Evolutionary conservation across 2,888 invertebrate genomes (phyloP), one percentile per base, ranked within the genome.

Genomic region (Herminia tarsipennalis): DNA sequence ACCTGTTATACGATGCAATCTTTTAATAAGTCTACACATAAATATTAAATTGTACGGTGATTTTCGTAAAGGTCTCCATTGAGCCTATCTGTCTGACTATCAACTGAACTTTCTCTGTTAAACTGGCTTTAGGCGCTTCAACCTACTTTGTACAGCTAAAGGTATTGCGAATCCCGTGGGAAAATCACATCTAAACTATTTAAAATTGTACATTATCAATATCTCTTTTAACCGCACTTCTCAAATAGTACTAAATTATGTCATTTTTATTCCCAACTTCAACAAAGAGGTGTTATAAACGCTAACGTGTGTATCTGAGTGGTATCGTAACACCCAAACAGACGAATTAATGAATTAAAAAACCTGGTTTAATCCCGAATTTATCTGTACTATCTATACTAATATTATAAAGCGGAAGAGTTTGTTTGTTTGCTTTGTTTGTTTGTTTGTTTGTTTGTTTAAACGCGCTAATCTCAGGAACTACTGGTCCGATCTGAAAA

Each of bases 1-100:
- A 35, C 22, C 29, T 29, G 42, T 42, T 42, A 29, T 43, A 28
- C 24, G 28, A 32, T 14, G 1, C 14, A 39, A 20, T 32, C 32
- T 20, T 20, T 32, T 32, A 32, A 20, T 32, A 32, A 32, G 32
- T 32, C 20, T 32, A 32, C n/a, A 32, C 5, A 20, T 34, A 28
- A 27, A 37, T 28, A 37, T 14, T 28, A 41, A 21, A 33, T 20
- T 27, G 27, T 33, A 13, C n/a, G 6, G 34, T 21, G 21, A 14
- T 38, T 29, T 37, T 13, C 3, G 21, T 8, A 41, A 41, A 41
- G 27, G 20, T 18, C 20, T 10, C n/a, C 12, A 8, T 16, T 17
- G n/a, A 24, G 10, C 16, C 24, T 32, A 41, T 41, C 14, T 14
- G 20, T 34, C 6, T 13, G 33, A 27, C 14, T 5, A 27, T 41